A percentile compares a stretch with the other conserved stretches of the same genome.
Evolutionary conservation across 2,888 invertebrate species (phyloP).

Genomic region (Brachypalpus laphriformis): DNA sequence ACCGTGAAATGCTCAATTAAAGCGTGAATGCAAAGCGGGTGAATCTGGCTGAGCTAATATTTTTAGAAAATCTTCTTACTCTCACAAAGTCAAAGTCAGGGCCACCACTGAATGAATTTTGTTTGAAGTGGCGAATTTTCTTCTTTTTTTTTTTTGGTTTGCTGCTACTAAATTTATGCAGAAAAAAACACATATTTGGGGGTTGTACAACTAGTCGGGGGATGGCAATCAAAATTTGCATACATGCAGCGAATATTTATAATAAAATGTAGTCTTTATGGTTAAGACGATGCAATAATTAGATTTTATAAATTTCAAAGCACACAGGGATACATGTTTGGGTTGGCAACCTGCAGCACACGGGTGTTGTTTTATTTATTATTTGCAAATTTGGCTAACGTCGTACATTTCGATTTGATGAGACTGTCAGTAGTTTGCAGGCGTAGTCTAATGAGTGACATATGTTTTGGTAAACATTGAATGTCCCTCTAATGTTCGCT

Average conservation of each 20-base stretch:
- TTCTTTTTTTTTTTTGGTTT: slow-evolving; percentile 8
- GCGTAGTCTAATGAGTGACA: slow-evolving; percentile 44
- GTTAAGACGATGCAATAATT: slow-evolving; percentile 49
- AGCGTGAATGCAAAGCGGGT: slow-evolving; percentile 63
- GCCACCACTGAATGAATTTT: slow-evolving; percentile 17
- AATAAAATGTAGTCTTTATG: slow-evolving; percentile 44
- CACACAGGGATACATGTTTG: slow-evolving; percentile 6
- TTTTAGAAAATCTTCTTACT: slow-evolving; percentile 39
- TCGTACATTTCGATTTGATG: slow-evolving; percentile 7
- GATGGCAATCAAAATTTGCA: slow-evolving; percentile 42
- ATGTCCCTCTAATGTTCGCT: not conserved
- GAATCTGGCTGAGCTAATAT: slow-evolving; percentile 28
- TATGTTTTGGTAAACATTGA: slow-evolving; percentile 32
- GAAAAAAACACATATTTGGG: slow-evolving; percentile 16
- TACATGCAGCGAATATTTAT: slow-evolving; percentile 35
- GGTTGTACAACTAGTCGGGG: slow-evolving; percentile 3
- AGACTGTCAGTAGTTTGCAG: not conserved
- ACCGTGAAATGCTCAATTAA: slow-evolving; percentile 69
- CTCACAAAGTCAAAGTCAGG: slow-evolving; percentile 62
- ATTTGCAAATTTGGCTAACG: slow-evolving; percentile 27
- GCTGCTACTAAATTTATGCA: not conserved
- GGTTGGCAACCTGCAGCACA: slow-evolving; percentile 7
- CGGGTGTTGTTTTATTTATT: slow-evolving; percentile 2
- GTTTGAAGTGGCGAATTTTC: not conserved
- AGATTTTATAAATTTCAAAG: slow-evolving; percentile 20